A percentile compares a stretch with the other conserved stretches of the same genome.
These are phyloP conservation scores for Drosophila athabasca DNA, from an alignment of 1,140 invertebrate species.

Conservation along the genomic window DNA sequence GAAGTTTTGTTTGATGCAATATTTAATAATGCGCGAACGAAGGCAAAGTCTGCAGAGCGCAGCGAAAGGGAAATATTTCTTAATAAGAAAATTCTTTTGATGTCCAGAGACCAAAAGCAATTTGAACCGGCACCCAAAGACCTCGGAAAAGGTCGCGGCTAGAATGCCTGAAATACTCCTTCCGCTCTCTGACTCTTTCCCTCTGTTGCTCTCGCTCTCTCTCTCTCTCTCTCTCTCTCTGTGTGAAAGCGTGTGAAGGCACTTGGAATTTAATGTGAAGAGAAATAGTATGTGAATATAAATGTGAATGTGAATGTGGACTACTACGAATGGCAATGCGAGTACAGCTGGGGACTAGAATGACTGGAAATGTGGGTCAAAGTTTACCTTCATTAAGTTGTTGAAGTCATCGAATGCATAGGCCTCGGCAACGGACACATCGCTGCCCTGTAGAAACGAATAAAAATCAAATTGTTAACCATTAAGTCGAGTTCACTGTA, in stretches of 20 bases:
- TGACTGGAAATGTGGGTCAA: conserved; percentile 56
- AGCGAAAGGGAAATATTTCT: conserved; percentile 43
- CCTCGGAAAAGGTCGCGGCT: conserved; percentile 39
- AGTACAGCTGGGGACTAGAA: conserved; percentile 7
- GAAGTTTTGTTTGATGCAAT: conserved; percentile 47
- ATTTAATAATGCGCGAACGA: conserved; percentile 49
- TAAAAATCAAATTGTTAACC: conserved; percentile 41
- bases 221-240: neutral
- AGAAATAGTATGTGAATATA: conserved; percentile 46
- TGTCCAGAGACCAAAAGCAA: conserved; percentile 55
- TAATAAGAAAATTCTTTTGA: conserved; percentile 70
- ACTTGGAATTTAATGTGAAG: conserved; percentile 63
- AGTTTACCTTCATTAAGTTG: conserved; percentile 83
- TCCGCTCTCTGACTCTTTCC: neutral
- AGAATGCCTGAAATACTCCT: conserved; percentile 35
- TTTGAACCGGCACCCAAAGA: conserved; percentile 35
- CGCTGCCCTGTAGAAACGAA: conserved; percentile 67
- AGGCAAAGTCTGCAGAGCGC: conserved; percentile 1
- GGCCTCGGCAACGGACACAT: conserved; percentile 77
- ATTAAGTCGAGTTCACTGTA: conserved; percentile 37
- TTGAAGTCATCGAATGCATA: conserved; percentile 83
- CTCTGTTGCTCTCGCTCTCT: too few species aligned
- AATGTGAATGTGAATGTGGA: neutral
- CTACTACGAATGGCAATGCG: conserved; percentile 39
- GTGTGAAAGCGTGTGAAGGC: conserved; percentile 5